Conservation (phyloP, 2,888 invertebrate species). For the Drosophila yooni region DNA sequence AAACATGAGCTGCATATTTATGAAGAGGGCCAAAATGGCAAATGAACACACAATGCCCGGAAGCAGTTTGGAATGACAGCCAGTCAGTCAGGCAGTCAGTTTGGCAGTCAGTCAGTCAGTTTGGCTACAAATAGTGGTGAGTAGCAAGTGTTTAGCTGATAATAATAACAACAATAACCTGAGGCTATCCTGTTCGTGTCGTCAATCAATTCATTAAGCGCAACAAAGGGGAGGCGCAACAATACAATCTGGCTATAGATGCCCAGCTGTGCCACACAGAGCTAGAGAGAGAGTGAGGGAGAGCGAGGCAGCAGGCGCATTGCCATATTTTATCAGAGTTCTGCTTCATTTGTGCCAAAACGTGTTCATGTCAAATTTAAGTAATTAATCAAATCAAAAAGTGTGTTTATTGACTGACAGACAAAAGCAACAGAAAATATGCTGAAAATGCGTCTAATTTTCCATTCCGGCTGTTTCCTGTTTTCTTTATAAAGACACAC, state of each 20-base stretch:
- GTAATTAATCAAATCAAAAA: slow-evolving; percentile 67
- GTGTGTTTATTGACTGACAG: background rate
- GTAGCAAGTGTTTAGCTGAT: slow-evolving; percentile 60
- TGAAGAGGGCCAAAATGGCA: background rate
- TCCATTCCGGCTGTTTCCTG: slow-evolving; percentile 57
- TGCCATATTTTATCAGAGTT: slow-evolving; percentile 54
- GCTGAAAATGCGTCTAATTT: slow-evolving; percentile 44
- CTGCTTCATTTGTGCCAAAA: slow-evolving; percentile 75
- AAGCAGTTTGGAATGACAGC: slow-evolving; percentile 41
- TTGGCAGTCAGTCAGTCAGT: background rate
- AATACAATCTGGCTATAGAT: background rate
- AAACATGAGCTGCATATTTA: background rate
- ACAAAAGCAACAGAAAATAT: slow-evolving; percentile 12
- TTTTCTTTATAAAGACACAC: background rate
- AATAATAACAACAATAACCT: slow-evolving; percentile 36
- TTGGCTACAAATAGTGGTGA: slow-evolving; percentile 8
- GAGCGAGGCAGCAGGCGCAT: background rate
- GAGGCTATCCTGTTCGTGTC: slow-evolving; percentile 31
- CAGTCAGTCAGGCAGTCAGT: background rate
- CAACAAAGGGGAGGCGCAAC: slow-evolving; percentile 1
- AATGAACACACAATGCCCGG: slow-evolving; percentile 52
- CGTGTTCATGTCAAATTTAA: slow-evolving; percentile 69
- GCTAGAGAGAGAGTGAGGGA: background rate
- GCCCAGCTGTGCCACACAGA: background rate
- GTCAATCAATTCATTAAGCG: slow-evolving; percentile 72